These are phyloP conservation scores for Omphaloscelis lunosa DNA, from an alignment of 2,888 invertebrate genomes.

Conservation along the genomic window DNA sequence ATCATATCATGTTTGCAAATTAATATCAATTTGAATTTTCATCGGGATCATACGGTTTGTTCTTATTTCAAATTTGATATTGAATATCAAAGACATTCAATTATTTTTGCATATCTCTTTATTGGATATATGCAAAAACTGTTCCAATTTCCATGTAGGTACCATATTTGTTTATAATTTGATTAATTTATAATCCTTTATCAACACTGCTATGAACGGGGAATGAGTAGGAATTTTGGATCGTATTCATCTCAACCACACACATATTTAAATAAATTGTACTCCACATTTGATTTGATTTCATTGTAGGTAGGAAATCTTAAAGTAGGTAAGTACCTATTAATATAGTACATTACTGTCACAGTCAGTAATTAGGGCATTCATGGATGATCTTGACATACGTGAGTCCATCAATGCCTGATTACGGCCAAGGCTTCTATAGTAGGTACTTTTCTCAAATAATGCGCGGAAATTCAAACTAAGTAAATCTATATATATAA, in stretches of 20 bases:
- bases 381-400: too few relatives aligned
- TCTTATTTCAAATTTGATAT: constrained; percentile 1
- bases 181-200: background rate
- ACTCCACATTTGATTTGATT: background rate
- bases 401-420: too few relatives aligned
- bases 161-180: background rate
- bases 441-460: too few relatives aligned
- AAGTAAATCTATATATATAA: too few relatives aligned
- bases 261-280: background rate
- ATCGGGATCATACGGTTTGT: background rate
- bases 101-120: too few relatives aligned
- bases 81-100: too few relatives aligned
- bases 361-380: too few relatives aligned
- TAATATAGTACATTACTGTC: background rate
- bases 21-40: background rate
- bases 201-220: background rate
- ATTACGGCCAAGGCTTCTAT: too few relatives aligned
- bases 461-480: too few relatives aligned
- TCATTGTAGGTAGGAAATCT: background rate
- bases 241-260: background rate
- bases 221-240: background rate
- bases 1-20: background rate
- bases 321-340: background rate
- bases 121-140: background rate
- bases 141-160: background rate